These are phyloP conservation scores for Bursaphelenchus mucronatus DNA, from an alignment of 1,140 invertebrate genomes.

Conservation along the genomic window DNA sequence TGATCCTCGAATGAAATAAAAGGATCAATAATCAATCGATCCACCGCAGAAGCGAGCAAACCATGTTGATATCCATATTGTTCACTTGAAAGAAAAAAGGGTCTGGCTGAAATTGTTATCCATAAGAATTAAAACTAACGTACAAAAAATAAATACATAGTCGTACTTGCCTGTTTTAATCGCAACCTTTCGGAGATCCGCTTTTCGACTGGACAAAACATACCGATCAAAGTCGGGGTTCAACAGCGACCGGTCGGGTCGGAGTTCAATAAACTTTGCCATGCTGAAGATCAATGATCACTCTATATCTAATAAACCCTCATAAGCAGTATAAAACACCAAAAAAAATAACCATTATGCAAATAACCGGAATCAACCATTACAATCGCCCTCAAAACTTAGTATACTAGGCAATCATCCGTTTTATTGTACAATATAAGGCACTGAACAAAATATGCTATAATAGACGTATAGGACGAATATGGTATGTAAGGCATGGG, in stretches of 20 bases:
- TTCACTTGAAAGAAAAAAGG: constrained; percentile 12
- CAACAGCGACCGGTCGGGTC: constrained; percentile 11
- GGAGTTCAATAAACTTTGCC: constrained; percentile 6
- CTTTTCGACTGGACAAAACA: constrained; percentile 7
- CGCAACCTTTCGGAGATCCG: not conserved
- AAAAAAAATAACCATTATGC: too few species aligned
- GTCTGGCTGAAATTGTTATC: constrained; percentile 11
- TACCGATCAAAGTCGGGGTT: constrained; percentile 15
- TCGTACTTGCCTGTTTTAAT: not conserved
- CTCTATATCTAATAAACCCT: too few species aligned
- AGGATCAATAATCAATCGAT: constrained; percentile 13
- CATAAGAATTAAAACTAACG: too few species aligned
- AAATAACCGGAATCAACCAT: too few species aligned
- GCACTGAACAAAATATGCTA: too few species aligned
- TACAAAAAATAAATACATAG: too few species aligned
- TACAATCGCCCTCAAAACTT: too few species aligned
- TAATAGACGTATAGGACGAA: too few species aligned
- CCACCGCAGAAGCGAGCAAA: constrained; percentile 14
- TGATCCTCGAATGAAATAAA: constrained; percentile 7
- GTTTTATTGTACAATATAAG: too few species aligned
- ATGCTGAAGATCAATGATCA: not conserved
- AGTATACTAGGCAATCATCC: too few species aligned
- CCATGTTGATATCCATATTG: constrained; percentile 23
- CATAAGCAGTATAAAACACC: too few species aligned
- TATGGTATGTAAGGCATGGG: too few species aligned